These are phyloP conservation scores for Malurus alboscapulatus DNA, from an alignment of 2,113 vertebrate genomes.

Conservation along the genomic window DNA sequence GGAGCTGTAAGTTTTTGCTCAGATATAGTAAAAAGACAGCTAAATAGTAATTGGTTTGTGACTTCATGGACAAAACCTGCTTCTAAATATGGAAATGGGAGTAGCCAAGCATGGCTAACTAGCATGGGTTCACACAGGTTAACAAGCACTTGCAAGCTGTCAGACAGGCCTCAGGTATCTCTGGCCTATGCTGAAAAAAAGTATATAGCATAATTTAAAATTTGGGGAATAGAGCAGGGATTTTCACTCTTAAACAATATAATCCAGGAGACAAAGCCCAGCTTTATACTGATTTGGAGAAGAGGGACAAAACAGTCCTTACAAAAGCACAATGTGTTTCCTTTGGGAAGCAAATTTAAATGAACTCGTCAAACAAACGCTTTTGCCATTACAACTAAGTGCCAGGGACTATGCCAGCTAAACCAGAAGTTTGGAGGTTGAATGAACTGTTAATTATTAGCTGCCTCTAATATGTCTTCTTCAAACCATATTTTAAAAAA, in stretches of 20 bases:
- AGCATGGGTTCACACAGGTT: not conserved
- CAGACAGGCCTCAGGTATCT: not conserved
- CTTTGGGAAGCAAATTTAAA: not conserved
- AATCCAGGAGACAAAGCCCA: not conserved
- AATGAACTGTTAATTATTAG: slow-evolving; percentile 28
- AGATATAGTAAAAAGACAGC: not conserved
- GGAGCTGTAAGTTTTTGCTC: not conserved
- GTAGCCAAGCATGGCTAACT: not conserved
- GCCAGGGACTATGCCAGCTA: not conserved
- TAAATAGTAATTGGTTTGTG: not conserved
- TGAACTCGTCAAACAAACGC: not conserved
- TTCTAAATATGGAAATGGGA: not conserved
- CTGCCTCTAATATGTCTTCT: not conserved
- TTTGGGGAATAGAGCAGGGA: not conserved
- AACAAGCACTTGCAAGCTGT: not conserved
- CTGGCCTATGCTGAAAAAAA: not conserved
- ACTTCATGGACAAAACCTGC: not conserved
- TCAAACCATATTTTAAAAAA: not conserved
- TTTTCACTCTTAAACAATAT: not conserved
- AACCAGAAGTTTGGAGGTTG: not conserved
- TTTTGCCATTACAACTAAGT: not conserved
- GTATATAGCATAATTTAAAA: not conserved
- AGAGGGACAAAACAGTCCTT: not conserved
- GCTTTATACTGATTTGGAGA: not conserved
- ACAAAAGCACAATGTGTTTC: not conserved